Base-by-base conservation (phyloP, 2,888 invertebrate genomes). In the Ceratothoa steindachneri region DNA sequence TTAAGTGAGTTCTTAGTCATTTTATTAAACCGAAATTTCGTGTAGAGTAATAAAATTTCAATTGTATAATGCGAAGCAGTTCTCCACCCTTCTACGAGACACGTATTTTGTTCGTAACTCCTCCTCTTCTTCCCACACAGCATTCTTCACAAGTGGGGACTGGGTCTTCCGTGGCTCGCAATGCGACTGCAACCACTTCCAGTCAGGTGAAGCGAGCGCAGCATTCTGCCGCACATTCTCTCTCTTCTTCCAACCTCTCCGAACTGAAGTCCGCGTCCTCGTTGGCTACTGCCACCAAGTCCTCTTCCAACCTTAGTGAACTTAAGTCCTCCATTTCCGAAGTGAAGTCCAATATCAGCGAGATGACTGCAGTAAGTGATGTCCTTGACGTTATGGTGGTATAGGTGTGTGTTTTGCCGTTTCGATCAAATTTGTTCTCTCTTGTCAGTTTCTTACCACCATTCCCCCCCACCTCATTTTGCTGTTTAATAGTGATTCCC, bases 241-340 rank as follows among this genome's bases (percentile, higher is more conserved):
- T 67, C 60, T 73, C 73, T 19, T 69, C 75, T 31, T 30, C 65
- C 52, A 77, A 74, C 70, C 52, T 67, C 30, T 72, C 69, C 53
- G 75, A 73, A 30, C 73, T 22, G 67, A 77, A 77, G 73, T 52
- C 51, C 12, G 52, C 75, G 12, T 69, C 69, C 22, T 31, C 64
- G 31, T 19, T 22, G 22, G 51, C 51, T n/a, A 73, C 64, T 64
- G 67, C 69, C 60, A 77, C 71, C 66, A 74, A 74, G 27, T 75
- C 78, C 19, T 65, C 52, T 27, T 71, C 71, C 19, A 75, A 78
- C 55, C 71, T 78, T 30, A 72, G 70, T 19, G 74, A 78, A 55
- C 73, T 78, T n/a, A 78, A 78, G 65, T 75, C 78, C 2, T 74
- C 73, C 27, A 75, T 78, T 73, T 78, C 78, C 12, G 78, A 78